Percentiles rank a stretch among this genome's conserved stretches.
phyloP scores from a whole-genome alignment of 2,888 invertebrate genomes.

The Antitype chi region DNA sequence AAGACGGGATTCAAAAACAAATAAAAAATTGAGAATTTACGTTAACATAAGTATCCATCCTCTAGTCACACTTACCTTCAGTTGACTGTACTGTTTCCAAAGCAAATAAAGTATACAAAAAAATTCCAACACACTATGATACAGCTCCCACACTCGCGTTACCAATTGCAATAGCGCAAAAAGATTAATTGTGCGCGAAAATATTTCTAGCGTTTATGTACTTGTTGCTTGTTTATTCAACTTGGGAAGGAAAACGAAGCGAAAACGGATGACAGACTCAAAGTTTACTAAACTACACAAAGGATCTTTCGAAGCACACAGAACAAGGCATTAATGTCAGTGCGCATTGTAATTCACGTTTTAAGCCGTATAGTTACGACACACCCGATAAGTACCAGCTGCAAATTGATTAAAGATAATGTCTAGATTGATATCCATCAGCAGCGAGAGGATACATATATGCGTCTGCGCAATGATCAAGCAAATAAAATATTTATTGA shows the following conservation, averaged over 20 bases:
- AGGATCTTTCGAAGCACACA: constrained; percentile 56
- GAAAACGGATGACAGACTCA: constrained; percentile 51
- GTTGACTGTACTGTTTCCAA: constrained; percentile 25
- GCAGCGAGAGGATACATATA: constrained; percentile 37
- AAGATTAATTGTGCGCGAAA: constrained; percentile 46
- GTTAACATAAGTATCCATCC: neutral
- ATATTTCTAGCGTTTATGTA: constrained; percentile 34
- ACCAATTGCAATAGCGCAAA: constrained; percentile 49
- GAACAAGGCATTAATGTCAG: constrained; percentile 69
- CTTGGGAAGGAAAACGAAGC: constrained; percentile 21
- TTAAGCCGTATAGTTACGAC: constrained; percentile 63
- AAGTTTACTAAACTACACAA: constrained; percentile 67
- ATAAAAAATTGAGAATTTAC: neutral
- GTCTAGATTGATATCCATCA: constrained; percentile 64
- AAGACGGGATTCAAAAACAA: neutral
- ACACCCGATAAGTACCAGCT: constrained; percentile 58
- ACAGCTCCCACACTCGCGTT: constrained; percentile 55
- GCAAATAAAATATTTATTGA: constrained; percentile 46
- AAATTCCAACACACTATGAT: constrained; percentile 18
- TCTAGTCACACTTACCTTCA: constrained; percentile 8
- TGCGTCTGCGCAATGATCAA: constrained; percentile 35
- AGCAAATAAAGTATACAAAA: constrained; percentile 32
- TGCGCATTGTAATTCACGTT: constrained; percentile 70
- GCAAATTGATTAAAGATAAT: constrained; percentile 71
- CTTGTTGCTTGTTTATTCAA: constrained; percentile 12